Base-by-base conservation (phyloP, 2,797 vertebrate species). In the Acanthurus lineatus region DNA sequence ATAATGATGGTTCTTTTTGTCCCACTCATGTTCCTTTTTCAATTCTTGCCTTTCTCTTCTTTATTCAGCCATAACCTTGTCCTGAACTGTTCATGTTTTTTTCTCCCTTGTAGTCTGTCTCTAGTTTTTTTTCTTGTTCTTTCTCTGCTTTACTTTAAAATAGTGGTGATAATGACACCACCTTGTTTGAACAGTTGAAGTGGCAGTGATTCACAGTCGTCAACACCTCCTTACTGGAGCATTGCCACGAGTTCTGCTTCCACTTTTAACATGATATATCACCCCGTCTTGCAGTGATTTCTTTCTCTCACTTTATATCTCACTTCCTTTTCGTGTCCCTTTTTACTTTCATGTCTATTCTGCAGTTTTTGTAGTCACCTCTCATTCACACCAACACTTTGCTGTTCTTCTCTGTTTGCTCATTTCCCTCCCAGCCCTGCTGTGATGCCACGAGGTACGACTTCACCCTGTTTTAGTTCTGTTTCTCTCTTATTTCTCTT, bases 161-260 rank as follows among this genome's bases (percentile, higher is more conserved):
- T 57, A 76, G 66, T 65, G 40, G 45, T 69, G 75, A 58, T 53
- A 66, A 76, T 74, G 73, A 88, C 60, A 38, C 63, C 69, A 74
- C 54, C 63, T 79, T 73, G 73, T 82, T 78, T 63, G 62, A 84
- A 73, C 72, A 76, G 28, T 75, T 81, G 58, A 88, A 85, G 77
- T 78, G 76, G 57, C 61, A 65, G 58, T 57, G 79, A 83, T 84
- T 88, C 85, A 84, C 86, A 87, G 68, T 88, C 73, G 90, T 90
- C 82, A 91, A 88, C 88, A 90, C 87, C 74, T 89, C 79, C 82
- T 83, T 76, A 63, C 75, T 74, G 4, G 3, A 68, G 73, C 38
- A 53, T 19, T 5, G n/a, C 48, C 16, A 6, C 67, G 32, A 77
- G 47, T 76, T 84, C 49, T 75, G 44, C 64, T 79, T 74, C 51